Percentiles rank a stretch among this genome's conserved stretches.
Conservation (phyloP, 2,113 vertebrate genomes). For the Leptobrachium leishanense region DNA sequence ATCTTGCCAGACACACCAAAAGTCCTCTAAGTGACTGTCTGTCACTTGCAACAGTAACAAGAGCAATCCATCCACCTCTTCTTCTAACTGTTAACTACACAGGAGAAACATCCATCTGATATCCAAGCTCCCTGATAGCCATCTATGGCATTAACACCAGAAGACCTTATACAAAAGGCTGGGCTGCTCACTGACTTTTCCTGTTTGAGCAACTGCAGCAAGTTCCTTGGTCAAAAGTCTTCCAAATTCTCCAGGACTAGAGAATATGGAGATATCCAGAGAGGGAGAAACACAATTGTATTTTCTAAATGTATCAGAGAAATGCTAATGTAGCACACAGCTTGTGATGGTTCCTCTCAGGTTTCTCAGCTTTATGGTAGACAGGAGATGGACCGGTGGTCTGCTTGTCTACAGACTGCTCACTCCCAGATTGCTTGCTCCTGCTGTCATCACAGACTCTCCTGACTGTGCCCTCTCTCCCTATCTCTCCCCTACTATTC, state of each 20-base stretch:
- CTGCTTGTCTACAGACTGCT: constrained; percentile 35
- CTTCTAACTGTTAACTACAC: not conserved
- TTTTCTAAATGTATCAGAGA: not conserved
- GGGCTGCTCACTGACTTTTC: not conserved
- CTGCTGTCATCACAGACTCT: constrained; percentile 12
- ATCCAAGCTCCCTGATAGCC: not conserved
- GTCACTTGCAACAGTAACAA: constrained; percentile 36
- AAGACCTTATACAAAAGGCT: constrained; percentile 5
- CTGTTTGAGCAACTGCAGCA: not conserved
- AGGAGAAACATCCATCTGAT: constrained; percentile 25
- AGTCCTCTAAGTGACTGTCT: constrained; percentile 20
- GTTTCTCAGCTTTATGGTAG: not conserved
- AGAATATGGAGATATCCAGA: not conserved
- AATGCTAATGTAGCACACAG: not conserved
- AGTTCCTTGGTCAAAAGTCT: not conserved
- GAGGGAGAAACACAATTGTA: not conserved
- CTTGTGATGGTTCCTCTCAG: not conserved
- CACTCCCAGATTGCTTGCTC: constrained; percentile 27
- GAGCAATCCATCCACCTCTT: constrained; percentile 28
- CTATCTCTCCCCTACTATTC: constrained; percentile 28
- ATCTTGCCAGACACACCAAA: constrained; percentile 11
- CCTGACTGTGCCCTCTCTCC: constrained; percentile 24
- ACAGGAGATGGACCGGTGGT: constrained; percentile 1
- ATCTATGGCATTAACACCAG: constrained; percentile 2
- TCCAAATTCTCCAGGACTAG: not conserved